Base-by-base conservation (phyloP, 2,113 vertebrate species). In the Chloebia gouldiae region DNA sequence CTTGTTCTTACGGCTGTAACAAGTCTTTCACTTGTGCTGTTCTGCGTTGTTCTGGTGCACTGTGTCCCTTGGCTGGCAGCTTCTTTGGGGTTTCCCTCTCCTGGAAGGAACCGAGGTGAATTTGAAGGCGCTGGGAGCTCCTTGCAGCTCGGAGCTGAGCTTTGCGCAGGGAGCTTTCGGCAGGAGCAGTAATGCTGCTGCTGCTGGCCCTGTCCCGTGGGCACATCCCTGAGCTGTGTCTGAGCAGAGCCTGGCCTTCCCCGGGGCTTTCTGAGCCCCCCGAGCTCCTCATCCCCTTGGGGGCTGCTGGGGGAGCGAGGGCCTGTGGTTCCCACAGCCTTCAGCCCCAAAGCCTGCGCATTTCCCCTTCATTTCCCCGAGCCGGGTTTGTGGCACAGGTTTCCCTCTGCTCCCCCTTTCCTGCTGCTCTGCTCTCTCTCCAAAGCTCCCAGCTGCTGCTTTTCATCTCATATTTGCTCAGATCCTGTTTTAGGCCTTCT, bases 31-130 rank as follows among this genome's bases (percentile, higher is more conserved):
- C 30, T 47, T 0, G 0, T 9, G 51, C 6, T 15, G 3, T 45
- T 72, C 1, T 25, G 6, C 2, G 0, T n/a, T 21, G 35, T 25
- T 78, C 19, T 28, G 25, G 6, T n/a, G 22, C 1, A 0, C 9
- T 31, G 15, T 35, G 9, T 61, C 63, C 60, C 53, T 47, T 11
- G 44, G 31, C 50, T 84, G 83, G 20, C 40, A 73, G 45, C 33
- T 83, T 10, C 60, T 7, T 1, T 9, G 53, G 39, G 37, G 20
- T 33, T 56, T 65, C 68, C 37, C 31, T 63, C 54, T 79, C 59
- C 59, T 53, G 9, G 12, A n/a, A 65, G 30, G 60, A 54, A 16
- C 10, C 4, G 23, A 8, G 15, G 2, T 0, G 8, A 5, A 9
- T 42, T 40, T 50, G 14, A 6, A 47, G 54, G 78, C 17, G 12